Conservation (phyloP, 2,113 vertebrate genomes). For the Myiagra hebetior region DNA sequence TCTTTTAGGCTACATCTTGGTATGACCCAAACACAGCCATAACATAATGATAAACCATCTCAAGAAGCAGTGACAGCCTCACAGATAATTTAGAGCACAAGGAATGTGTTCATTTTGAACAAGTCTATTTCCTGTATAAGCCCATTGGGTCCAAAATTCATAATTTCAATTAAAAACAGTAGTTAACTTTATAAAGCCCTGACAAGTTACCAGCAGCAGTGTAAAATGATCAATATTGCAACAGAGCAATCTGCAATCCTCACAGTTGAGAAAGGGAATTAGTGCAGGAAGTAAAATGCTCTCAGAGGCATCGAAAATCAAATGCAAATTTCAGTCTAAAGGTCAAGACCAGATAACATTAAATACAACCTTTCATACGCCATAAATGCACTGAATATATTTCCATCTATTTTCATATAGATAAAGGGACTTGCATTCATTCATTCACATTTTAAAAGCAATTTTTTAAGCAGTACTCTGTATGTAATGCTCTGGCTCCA, state of each 20-base stretch:
- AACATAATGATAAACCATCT: background rate
- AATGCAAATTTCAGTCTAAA: constrained; percentile 53
- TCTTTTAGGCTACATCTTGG: background rate
- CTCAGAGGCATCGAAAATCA: background rate
- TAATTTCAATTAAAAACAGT: background rate
- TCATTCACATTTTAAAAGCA: background rate
- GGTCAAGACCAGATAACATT: constrained; percentile 27
- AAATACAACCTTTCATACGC: constrained; percentile 21
- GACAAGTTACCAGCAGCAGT: background rate
- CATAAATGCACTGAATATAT: constrained; percentile 29
- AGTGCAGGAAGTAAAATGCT: background rate
- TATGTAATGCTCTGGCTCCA: background rate
- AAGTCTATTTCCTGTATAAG: background rate
- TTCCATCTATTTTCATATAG: constrained; percentile 40
- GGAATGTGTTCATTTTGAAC: background rate
- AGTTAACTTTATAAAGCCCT: background rate
- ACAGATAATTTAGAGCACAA: background rate
- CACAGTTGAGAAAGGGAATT: background rate
- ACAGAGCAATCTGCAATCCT: background rate
- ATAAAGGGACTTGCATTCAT: background rate
- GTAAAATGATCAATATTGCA: background rate
- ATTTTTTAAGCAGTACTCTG: background rate
- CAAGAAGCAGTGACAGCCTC: background rate
- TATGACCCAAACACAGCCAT: background rate
- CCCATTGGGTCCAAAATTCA: background rate